A percentile compares a stretch with the other conserved stretches of the same genome.
Conservation (phyloP, 2,888 invertebrate genomes). For the Papilio gigon region DNA sequence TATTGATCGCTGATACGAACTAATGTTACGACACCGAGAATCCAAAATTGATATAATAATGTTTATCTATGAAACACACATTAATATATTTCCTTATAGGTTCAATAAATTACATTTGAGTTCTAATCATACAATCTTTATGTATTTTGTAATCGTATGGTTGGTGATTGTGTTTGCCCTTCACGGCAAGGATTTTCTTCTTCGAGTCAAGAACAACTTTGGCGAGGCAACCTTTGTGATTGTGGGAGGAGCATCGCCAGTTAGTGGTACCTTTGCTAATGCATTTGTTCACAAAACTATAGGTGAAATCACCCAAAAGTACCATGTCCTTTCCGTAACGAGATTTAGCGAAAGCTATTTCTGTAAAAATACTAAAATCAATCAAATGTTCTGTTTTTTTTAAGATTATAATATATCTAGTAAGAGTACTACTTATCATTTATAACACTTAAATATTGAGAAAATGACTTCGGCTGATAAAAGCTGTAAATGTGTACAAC, state of each 20-base stretch:
- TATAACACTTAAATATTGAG: too few species aligned
- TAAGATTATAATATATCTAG: too few species aligned
- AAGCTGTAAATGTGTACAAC: too few species aligned
- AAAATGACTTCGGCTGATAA: too few species aligned
- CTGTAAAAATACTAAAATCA: background rate
- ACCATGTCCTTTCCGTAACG: background rate
- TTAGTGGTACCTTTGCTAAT: background rate
- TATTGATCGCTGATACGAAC: background rate
- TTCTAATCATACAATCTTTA: background rate
- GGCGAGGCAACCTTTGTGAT: background rate
- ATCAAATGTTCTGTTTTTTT: background rate
- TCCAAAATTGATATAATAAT: background rate
- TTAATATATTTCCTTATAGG: too few species aligned
- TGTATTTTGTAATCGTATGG: slow-evolving; percentile 1
- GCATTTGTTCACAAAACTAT: background rate
- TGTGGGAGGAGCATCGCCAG: background rate
- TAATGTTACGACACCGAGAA: background rate
- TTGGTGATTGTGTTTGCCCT: background rate
- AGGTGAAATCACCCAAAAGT: background rate
- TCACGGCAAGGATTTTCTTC: background rate
- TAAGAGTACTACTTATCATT: too few species aligned
- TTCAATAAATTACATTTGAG: background rate
- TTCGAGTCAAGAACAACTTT: background rate
- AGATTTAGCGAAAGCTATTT: background rate
- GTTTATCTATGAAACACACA: too few species aligned